Conservation (phyloP, 2,797 vertebrate genomes). For the Gobionotothen gibberifrons region DNA sequence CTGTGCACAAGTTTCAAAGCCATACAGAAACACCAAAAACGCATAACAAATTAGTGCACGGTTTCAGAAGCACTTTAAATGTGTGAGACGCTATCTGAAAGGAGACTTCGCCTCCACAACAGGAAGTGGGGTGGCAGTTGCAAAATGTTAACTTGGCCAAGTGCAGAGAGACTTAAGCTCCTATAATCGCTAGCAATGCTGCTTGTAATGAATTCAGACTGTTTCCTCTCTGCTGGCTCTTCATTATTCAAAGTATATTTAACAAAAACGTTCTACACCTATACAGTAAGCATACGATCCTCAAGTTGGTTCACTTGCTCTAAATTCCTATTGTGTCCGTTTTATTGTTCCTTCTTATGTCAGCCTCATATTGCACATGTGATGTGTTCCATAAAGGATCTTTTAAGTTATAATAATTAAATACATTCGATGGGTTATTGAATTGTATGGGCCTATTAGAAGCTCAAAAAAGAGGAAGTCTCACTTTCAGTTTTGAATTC, state of each 20-base stretch:
- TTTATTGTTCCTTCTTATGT: neutral
- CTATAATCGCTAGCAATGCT: conserved; percentile 33
- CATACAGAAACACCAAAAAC: neutral
- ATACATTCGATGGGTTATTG: neutral
- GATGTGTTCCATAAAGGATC: neutral
- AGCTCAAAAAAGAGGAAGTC: neutral
- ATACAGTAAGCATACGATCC: neutral
- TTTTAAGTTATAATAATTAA: neutral
- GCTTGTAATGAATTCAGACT: conserved; percentile 16
- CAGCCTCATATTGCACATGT: neutral
- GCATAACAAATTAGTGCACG: neutral
- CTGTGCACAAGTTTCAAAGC: neutral
- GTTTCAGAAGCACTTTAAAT: conserved; percentile 48
- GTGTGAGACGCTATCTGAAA: conserved; percentile 40
- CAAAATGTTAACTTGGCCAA: conserved; percentile 71
- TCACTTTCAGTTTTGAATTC: neutral
- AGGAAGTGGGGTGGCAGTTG: conserved; percentile 74
- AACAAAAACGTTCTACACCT: neutral
- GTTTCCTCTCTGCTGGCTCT: neutral
- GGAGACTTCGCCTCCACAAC: conserved; percentile 60
- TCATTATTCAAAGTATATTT: conserved; percentile 5
- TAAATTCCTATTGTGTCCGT: neutral
- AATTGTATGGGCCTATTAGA: neutral
- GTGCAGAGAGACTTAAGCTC: conserved; percentile 35
- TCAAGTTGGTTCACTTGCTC: neutral